These are phyloP conservation scores for Agrilus cyanescens DNA, from an alignment of 2,888 invertebrate species.

Conservation along the genomic window DNA sequence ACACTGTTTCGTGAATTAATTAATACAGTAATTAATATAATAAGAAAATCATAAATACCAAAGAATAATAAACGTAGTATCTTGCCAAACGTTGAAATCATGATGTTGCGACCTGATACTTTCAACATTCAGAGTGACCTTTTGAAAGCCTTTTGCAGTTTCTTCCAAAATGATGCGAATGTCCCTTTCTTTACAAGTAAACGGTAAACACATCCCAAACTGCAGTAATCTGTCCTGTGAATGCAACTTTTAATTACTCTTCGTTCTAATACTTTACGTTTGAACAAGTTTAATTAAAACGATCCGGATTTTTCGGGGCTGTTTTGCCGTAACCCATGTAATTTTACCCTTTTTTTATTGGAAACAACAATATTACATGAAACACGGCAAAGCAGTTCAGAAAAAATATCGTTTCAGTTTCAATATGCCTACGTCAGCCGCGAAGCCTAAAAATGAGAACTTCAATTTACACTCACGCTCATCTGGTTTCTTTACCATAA, in stretches of 20 bases:
- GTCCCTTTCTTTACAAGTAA: slow-evolving; percentile 50
- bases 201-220: slow-evolving; percentile 65
- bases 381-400: too few species aligned
- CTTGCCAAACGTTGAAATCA: slow-evolving; percentile 51
- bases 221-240: slow-evolving; percentile 57
- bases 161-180: slow-evolving; percentile 45
- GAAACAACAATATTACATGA: too few species aligned
- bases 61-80: slow-evolving; percentile 58
- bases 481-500: too few species aligned
- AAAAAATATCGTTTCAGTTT: too few species aligned
- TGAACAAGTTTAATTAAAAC: too few species aligned
- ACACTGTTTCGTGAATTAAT: slow-evolving; percentile 1
- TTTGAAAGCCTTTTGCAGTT: slow-evolving; percentile 39
- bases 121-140: slow-evolving; percentile 45
- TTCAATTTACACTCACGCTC: too few species aligned
- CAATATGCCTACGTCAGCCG: too few species aligned
- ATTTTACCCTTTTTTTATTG: too few species aligned
- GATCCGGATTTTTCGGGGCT: too few species aligned
- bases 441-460: too few species aligned
- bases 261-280: neutral
- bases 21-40: too few species aligned
- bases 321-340: too few species aligned
- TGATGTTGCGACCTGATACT: slow-evolving; percentile 57
- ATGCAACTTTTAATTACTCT: slow-evolving; percentile 7
- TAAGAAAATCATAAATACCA: slow-evolving; percentile 41